phyloP scores from a whole-genome alignment of 64 coral and sea anemone species.

The Stylophora pistillata region DNA sequence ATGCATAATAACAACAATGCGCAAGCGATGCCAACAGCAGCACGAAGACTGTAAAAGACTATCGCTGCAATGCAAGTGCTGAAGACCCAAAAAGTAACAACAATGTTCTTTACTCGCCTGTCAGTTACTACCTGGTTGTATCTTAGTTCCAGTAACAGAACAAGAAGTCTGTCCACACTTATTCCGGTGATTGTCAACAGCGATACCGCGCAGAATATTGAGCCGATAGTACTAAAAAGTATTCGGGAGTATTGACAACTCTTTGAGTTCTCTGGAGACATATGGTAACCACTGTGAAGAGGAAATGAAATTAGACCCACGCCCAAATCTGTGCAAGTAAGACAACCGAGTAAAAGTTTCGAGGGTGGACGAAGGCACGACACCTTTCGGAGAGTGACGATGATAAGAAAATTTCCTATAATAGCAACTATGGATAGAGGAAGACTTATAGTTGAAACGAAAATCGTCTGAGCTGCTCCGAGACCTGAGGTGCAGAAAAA shows the following conservation, averaged over 20 bases:
- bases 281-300: neutral
- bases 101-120: neutral
- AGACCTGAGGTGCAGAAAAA: neutral
- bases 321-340: neutral
- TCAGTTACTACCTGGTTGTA: conserved; percentile 17
- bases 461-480: neutral
- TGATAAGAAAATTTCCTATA: neutral
- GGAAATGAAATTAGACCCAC: neutral
- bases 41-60: neutral
- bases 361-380: neutral
- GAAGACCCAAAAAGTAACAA: conserved; percentile 28
- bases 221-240: neutral
- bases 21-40: neutral
- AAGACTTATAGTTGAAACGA: too few species aligned
- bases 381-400: neutral
- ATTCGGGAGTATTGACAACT: neutral
- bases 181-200: conserved; percentile 27
- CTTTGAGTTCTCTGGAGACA: neutral
- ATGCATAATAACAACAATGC: conserved; percentile 1
- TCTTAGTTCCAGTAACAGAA: conserved; percentile 20
- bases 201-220: conserved; percentile 17
- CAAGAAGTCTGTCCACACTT: conserved; percentile 35
- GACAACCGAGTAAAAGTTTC: neutral
- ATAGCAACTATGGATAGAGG: neutral
- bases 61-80: neutral